These are phyloP conservation scores for Hemaris fuciformis DNA, from an alignment of 2,888 invertebrate genomes.

Conservation along the genomic window DNA sequence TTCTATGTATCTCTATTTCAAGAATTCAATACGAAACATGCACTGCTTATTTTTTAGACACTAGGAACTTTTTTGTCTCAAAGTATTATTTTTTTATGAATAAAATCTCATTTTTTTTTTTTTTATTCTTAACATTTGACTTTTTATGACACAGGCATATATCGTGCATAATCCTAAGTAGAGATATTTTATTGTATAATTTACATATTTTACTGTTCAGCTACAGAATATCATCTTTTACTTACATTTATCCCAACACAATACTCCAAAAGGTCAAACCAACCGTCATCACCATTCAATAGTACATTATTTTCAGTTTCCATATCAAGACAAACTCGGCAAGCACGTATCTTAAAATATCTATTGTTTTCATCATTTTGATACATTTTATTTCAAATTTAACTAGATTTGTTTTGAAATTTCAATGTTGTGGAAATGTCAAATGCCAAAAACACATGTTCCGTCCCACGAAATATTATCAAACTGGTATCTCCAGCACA, in stretches of 20 bases:
- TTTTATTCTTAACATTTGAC: too few relatives aligned
- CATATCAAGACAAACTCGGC: conserved; percentile 46
- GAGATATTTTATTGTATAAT: too few relatives aligned
- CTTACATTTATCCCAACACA: conserved; percentile 51
- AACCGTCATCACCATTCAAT: conserved; percentile 27
- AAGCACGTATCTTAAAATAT: conserved; percentile 21
- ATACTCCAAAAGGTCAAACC: conserved; percentile 39
- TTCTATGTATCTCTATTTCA: too few relatives aligned
- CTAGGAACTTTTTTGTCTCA: too few relatives aligned
- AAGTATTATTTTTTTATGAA: too few relatives aligned
- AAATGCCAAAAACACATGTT: not conserved
- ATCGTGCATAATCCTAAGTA: too few relatives aligned
- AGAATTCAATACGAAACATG: too few relatives aligned
- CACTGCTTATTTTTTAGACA: too few relatives aligned
- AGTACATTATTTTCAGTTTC: conserved; percentile 26
- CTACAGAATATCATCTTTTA: not conserved
- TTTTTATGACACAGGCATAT: too few relatives aligned
- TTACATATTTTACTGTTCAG: too few relatives aligned
- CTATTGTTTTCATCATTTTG: not conserved
- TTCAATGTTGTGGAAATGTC: not conserved
- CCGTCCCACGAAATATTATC: not conserved
- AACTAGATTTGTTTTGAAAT: not conserved
- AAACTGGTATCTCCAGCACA: not conserved
- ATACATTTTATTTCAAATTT: not conserved
- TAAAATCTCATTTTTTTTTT: too few relatives aligned